Percentiles rank a stretch among this genome's conserved stretches.
Conservation (phyloP, 2,113 vertebrate genomes). For the Athene cunicularia region DNA sequence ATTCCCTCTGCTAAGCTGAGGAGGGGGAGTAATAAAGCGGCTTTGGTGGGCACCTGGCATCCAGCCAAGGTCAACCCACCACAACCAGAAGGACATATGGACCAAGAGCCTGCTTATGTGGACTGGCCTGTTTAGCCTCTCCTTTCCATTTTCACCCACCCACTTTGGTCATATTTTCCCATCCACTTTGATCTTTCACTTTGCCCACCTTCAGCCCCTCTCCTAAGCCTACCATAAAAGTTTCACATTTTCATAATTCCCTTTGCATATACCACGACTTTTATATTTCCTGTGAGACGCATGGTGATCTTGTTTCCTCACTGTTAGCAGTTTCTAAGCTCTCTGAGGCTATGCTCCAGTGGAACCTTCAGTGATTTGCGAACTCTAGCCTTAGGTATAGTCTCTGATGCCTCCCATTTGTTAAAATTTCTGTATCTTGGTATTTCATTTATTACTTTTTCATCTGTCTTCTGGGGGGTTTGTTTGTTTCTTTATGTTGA, state of each 20-base stretch:
- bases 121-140: background rate
- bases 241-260: background rate
- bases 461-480: background rate
- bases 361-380: background rate
- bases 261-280: background rate
- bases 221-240: background rate
- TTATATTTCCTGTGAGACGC: background rate
- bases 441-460: background rate
- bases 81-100: background rate
- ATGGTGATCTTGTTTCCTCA: background rate
- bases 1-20: background rate
- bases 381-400: background rate
- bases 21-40: background rate
- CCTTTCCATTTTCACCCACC: background rate
- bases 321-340: background rate
- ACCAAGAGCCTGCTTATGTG: background rate
- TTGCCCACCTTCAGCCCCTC: background rate
- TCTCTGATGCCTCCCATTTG: background rate
- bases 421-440: background rate
- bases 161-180: background rate
- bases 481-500: background rate
- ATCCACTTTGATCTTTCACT: background rate
- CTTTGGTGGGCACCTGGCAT: accelerated
- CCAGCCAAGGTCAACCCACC: background rate
- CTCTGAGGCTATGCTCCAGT: background rate